Evolutionary conservation across 2,888 invertebrate species (phyloP).

Genomic region (Plagodis pulveraria): DNA sequence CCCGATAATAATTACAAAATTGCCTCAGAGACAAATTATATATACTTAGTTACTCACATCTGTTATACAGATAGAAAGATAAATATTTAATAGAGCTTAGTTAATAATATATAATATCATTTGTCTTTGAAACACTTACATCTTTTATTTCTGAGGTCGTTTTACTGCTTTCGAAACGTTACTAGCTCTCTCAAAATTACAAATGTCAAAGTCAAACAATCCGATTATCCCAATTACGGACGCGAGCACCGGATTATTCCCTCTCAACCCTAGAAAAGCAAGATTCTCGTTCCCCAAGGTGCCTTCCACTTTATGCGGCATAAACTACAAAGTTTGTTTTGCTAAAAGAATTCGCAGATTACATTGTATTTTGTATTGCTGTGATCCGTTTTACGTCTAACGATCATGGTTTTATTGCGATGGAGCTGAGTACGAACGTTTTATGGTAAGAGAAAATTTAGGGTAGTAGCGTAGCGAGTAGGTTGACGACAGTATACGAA

Average conservation of each 20-base stretch:
- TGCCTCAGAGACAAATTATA: too few species aligned
- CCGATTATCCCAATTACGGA: constrained; percentile 3
- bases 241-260: not conserved
- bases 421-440: constrained; percentile 17
- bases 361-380: constrained; percentile 33
- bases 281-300: constrained; percentile 20
- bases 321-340: constrained; percentile 35
- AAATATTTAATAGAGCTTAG: too few species aligned
- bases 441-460: constrained; percentile 25
- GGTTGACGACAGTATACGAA: not conserved
- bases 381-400: constrained; percentile 28
- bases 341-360: constrained; percentile 39
- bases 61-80: too few species aligned
- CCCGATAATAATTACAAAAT: too few species aligned
- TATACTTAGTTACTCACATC: too few species aligned
- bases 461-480: constrained; percentile 3
- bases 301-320: constrained; percentile 29
- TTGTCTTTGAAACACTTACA: too few species aligned
- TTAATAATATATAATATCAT: too few species aligned
- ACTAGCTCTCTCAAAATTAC: not conserved
- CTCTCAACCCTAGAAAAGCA: constrained; percentile 12
- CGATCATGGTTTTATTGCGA: constrained; percentile 32
- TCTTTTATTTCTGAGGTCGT: too few species aligned
- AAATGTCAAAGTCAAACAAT: not conserved
- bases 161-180: too few species aligned